Evolutionary conservation across 2,797 vertebrate genomes (phyloP).

Genomic region (Parauchenoglanis ngamensis): DNA sequence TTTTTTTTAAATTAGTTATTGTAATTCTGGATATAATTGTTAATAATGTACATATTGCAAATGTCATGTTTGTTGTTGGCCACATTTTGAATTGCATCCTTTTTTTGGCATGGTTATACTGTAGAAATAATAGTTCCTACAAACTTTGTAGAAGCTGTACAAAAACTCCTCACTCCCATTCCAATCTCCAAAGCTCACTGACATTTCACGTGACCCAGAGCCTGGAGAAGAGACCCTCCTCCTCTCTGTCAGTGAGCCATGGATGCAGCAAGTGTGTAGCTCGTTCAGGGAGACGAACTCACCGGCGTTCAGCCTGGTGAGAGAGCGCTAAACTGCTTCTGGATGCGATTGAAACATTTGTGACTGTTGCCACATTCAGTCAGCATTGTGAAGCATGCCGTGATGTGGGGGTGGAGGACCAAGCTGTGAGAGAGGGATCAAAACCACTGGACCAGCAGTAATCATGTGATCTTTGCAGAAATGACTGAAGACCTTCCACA

Average conservation of each 20-base stretch:
- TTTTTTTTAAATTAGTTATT: constrained; percentile 18
- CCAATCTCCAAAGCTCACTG: constrained; percentile 31
- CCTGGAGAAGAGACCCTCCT: constrained; percentile 21
- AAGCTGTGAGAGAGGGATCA: constrained; percentile 31
- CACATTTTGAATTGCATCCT: constrained; percentile 55
- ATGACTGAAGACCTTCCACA: constrained; percentile 29
- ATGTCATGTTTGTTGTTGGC: constrained; percentile 62
- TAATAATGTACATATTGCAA: constrained; percentile 61
- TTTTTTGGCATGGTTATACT: constrained; percentile 39
- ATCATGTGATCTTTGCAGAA: constrained; percentile 41
- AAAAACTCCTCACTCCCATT: constrained; percentile 28
- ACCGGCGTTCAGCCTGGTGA: neutral
- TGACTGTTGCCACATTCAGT: neutral
- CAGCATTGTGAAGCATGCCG: neutral
- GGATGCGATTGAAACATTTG: neutral
- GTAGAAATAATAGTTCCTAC: constrained; percentile 14
- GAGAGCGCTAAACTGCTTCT: neutral
- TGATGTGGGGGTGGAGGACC: neutral
- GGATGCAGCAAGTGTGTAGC: neutral
- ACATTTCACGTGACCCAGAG: constrained; percentile 36
- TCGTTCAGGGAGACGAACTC: constrained; percentile 20
- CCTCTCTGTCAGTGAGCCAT: neutral
- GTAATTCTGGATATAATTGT: constrained; percentile 55
- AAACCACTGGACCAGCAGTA: constrained; percentile 59
- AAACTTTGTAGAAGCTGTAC: constrained; percentile 25